A percentile compares a stretch with the other conserved stretches of the same genome.
Conservation (phyloP, 2,797 vertebrate genomes). For the Buceros bicornis region DNA sequence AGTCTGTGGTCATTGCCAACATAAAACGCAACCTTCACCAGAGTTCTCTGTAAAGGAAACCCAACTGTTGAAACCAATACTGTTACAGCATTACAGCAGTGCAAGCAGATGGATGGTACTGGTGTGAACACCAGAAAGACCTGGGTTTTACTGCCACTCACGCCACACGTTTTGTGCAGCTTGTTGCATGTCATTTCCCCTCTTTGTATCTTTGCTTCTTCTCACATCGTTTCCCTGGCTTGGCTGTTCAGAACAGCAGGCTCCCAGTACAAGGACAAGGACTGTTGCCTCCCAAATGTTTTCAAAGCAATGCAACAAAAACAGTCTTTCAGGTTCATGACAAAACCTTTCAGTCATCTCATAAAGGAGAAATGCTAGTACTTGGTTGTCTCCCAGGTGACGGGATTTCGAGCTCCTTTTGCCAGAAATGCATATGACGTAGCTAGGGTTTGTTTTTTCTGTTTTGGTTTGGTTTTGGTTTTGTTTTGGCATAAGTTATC, state of each 20-base stretch:
- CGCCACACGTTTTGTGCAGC: neutral
- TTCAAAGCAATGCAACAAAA: neutral
- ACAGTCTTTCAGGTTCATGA: neutral
- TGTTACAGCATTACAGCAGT: neutral
- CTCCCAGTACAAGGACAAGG: neutral
- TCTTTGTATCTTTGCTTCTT: neutral
- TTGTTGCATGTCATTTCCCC: neutral
- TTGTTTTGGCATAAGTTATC: neutral
- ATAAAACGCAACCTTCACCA: neutral
- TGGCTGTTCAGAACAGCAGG: neutral
- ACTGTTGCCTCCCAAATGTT: neutral
- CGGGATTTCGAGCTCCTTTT: constrained; percentile 27
- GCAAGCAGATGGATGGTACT: neutral
- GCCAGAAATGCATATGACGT: neutral
- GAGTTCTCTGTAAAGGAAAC: neutral
- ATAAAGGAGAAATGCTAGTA: neutral
- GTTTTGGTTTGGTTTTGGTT: no score
- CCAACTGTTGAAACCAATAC: neutral
- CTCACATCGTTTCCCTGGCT: neutral
- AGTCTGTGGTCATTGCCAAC: neutral
- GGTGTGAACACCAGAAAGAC: neutral
- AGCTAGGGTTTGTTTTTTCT: neutral
- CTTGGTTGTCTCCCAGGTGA: constrained; percentile 54
- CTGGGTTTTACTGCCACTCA: neutral
- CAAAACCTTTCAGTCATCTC: neutral